Conservation (phyloP, 2,113 vertebrate species). For the Saiga tatarica region DNA sequence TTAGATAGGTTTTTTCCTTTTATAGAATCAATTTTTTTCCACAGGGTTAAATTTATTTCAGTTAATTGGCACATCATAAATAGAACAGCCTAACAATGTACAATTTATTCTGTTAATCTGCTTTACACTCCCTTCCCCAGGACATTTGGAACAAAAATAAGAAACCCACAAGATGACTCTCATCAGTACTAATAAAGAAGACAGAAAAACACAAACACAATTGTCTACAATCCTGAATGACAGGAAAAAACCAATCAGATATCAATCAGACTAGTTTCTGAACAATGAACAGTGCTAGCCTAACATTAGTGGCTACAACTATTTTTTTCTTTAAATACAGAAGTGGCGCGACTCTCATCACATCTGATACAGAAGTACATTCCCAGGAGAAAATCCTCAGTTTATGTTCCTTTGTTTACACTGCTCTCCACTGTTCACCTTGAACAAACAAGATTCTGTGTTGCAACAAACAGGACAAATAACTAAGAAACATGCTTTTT, state of each 20-base stretch:
- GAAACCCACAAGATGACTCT: slow-evolving; percentile 23
- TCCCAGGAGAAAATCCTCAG: slow-evolving; percentile 74
- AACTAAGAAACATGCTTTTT: slow-evolving; percentile 42
- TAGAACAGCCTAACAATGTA: slow-evolving; percentile 24
- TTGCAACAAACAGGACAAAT: slow-evolving; percentile 65
- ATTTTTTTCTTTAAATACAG: slow-evolving; percentile 64
- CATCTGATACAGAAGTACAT: slow-evolving; percentile 59
- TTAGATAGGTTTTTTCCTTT: slow-evolving; percentile 44
- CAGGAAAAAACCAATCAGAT: slow-evolving; percentile 8
- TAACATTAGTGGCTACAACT: slow-evolving; percentile 60
- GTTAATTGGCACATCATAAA: slow-evolving; percentile 54
- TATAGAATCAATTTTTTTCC: slow-evolving; percentile 9
- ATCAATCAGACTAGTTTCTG: slow-evolving; percentile 63
- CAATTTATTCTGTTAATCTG: neutral
- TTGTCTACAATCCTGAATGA: slow-evolving; percentile 46
- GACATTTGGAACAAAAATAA: slow-evolving; percentile 32
- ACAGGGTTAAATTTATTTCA: slow-evolving; percentile 46
- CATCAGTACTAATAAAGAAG: slow-evolving; percentile 59
- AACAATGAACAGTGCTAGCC: slow-evolving; percentile 69
- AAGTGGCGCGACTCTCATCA: slow-evolving; percentile 59
- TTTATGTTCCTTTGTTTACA: slow-evolving; percentile 66
- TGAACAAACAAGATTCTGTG: slow-evolving; percentile 73
- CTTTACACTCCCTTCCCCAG: neutral
- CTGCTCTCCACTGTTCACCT: slow-evolving; percentile 74
- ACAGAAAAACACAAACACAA: slow-evolving; percentile 58